phyloP scores from a whole-genome alignment of 2,888 invertebrate species.

The Odontomyia ornata region DNA sequence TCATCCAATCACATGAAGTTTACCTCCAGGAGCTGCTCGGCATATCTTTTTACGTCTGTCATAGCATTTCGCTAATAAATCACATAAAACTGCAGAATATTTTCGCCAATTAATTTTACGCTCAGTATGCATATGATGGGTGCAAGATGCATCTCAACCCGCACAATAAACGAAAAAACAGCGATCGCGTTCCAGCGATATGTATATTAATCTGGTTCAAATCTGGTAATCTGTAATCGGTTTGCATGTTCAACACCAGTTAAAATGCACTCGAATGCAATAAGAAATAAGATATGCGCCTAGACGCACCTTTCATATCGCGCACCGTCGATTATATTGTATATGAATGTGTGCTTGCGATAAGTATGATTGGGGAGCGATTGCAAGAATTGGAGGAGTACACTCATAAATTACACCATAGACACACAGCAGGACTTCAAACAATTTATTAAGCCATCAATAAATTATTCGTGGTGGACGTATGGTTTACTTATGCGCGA shows the following conservation, averaged over 20 bases:
- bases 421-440: slow-evolving; percentile 54
- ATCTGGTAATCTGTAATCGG: slow-evolving; percentile 40
- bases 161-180: slow-evolving; percentile 11
- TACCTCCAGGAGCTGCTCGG: slow-evolving; percentile 16
- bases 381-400: slow-evolving; percentile 34
- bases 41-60: slow-evolving; percentile 20
- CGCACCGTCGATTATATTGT: background rate
- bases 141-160: background rate
- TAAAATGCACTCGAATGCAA: slow-evolving; percentile 37
- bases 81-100: slow-evolving; percentile 32
- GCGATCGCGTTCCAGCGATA: background rate
- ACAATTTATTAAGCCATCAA: slow-evolving; percentile 55
- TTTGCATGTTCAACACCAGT: slow-evolving; percentile 47
- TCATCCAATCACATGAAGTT: no score
- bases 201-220: slow-evolving; percentile 45
- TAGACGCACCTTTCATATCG: slow-evolving; percentile 29
- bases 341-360: no score
- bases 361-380: slow-evolving; percentile 33
- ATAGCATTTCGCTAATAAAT: slow-evolving; percentile 30
- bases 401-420: slow-evolving; percentile 53
- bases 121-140: slow-evolving; percentile 35
- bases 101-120: slow-evolving; percentile 41
- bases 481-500: slow-evolving; percentile 28
- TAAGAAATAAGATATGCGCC: slow-evolving; percentile 35
- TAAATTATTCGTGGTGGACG: slow-evolving; percentile 51